These are phyloP conservation scores for Aphelinus atriplicis DNA, from an alignment of 1,140 invertebrate genomes.

Conservation along the genomic window DNA sequence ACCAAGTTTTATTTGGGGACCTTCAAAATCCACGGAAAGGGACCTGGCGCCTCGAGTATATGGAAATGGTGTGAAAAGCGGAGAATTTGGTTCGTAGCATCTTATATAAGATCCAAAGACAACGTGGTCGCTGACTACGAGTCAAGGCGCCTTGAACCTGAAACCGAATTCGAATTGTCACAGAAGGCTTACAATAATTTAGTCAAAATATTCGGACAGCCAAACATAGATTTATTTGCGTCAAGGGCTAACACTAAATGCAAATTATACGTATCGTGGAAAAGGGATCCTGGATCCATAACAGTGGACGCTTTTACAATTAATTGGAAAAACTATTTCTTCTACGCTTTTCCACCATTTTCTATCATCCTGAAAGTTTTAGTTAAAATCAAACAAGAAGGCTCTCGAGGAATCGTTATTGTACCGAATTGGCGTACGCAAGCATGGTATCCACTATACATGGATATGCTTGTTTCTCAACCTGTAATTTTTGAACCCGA, in stretches of 20 bases:
- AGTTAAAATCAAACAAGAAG: conserved; percentile 43
- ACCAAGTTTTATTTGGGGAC: too few relatives aligned
- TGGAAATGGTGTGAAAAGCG: conserved; percentile 39
- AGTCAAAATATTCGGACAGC: conserved; percentile 12
- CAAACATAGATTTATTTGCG: conserved; percentile 39
- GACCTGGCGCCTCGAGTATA: background rate
- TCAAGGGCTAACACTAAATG: conserved; percentile 34
- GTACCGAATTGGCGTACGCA: conserved; percentile 45
- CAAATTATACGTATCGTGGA: conserved; percentile 21
- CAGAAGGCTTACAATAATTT: conserved; percentile 17
- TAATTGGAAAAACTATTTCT: conserved; percentile 35
- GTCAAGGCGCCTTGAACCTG: conserved; percentile 30
- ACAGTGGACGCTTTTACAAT: conserved; percentile 41
- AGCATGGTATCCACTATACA: conserved; percentile 48
- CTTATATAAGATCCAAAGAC: conserved; percentile 40
- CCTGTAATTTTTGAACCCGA: conserved; percentile 42
- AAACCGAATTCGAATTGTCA: conserved; percentile 33
- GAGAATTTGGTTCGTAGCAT: conserved; percentile 41
- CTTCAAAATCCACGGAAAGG: too few relatives aligned
- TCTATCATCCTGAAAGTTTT: conserved; percentile 38
- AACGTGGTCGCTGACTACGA: conserved; percentile 37
- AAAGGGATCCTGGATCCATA: conserved; percentile 31
- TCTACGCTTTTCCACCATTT: conserved; percentile 51
- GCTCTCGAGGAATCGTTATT: conserved; percentile 43
- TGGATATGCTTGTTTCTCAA: conserved; percentile 35